A percentile compares a stretch with the other conserved stretches of the same genome.
phyloP scores from a whole-genome alignment of 1,140 invertebrate species.

The Ceratosolen fusciceps region DNA sequence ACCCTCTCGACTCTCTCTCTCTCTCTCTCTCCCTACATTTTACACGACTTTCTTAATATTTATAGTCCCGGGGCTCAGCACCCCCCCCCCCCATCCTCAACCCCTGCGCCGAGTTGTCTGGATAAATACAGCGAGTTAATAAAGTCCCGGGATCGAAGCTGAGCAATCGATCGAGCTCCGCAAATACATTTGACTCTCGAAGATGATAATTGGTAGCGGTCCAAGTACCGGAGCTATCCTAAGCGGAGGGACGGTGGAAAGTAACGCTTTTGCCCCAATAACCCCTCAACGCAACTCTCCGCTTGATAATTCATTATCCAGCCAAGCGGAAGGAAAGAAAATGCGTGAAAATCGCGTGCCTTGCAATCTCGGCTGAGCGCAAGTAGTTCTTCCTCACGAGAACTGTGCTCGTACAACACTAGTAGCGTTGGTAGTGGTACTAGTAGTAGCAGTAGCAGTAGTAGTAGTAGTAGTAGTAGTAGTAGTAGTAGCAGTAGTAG shows the following conservation, averaged over 20 bases:
- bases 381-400: not conserved
- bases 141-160: not conserved
- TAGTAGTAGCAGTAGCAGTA: no score
- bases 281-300: no score
- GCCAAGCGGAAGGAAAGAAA: not conserved
- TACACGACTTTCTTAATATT: not conserved
- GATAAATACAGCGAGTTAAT: not conserved
- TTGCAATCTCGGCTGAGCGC: not conserved
- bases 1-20: not conserved
- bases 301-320: slow-evolving; percentile 19
- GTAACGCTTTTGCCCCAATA: not conserved
- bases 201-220: no score
- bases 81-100: not conserved
- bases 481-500: not conserved
- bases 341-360: slow-evolving; percentile 33
- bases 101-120: no score
- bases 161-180: not conserved
- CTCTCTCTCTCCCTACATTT: no score
- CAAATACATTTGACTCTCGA: no score
- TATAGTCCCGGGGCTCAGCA: not conserved
- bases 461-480: no score
- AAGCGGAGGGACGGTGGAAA: no score
- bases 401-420: no score
- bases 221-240: no score
- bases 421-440: no score